Conservation (phyloP, 1,140 invertebrate genomes). For the Zaprionus nigranus region DNA sequence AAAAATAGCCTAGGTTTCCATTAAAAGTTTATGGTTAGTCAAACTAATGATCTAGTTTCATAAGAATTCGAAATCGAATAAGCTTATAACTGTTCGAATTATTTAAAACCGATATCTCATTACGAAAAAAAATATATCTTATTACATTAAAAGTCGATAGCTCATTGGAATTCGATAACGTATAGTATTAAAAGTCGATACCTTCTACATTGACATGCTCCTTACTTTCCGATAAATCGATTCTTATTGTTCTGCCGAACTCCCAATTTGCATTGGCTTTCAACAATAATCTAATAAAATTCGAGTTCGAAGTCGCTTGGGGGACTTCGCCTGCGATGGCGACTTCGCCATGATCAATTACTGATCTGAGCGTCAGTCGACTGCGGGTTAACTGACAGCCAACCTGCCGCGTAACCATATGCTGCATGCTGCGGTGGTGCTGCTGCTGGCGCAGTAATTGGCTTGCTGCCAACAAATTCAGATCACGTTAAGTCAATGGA, state of each 20-base stretch:
- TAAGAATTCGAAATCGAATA: background rate
- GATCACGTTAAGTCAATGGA: constrained; percentile 79
- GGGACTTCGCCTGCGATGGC: too few relatives aligned
- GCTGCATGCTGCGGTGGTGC: constrained; percentile 22
- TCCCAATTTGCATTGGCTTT: background rate
- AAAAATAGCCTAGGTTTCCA: too few relatives aligned
- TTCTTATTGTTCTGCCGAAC: background rate
- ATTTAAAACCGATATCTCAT: background rate
- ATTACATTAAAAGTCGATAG: background rate
- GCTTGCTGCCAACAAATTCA: constrained; percentile 77
- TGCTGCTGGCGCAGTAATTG: constrained; percentile 65
- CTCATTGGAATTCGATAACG: background rate
- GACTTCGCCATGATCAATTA: constrained; percentile 2
- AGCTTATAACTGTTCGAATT: background rate
- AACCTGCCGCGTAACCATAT: constrained; percentile 30
- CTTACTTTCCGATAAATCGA: background rate
- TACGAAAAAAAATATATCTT: too few relatives aligned
- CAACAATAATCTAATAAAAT: constrained; percentile 10
- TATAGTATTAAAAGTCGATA: background rate
- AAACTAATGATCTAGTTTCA: too few relatives aligned
- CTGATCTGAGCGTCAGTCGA: background rate
- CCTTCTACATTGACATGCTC: background rate
- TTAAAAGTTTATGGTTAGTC: too few relatives aligned
- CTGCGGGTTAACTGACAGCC: background rate
- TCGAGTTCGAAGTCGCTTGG: constrained; percentile 1